Evolutionary conservation across 2,797 vertebrate genomes (phyloP).

Genomic region (Buphagus erythrorhynchus): DNA sequence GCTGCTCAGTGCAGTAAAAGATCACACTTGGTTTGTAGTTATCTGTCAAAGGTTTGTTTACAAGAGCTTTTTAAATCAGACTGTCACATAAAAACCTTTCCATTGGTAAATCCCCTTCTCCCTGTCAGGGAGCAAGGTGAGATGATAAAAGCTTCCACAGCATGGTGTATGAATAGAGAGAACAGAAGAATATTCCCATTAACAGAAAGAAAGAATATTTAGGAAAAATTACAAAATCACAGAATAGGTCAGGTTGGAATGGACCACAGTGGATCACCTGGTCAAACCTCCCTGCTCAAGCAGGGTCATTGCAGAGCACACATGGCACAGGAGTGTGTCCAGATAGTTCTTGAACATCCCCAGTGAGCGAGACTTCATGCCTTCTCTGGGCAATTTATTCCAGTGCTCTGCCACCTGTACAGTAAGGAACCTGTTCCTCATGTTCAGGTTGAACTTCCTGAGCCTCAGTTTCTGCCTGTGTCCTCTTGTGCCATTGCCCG

Average conservation of each 20-base stretch:
- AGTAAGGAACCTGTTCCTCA: background rate
- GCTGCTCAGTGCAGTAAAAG: background rate
- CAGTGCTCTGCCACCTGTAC: background rate
- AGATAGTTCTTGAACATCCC: background rate
- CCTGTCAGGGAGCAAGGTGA: background rate
- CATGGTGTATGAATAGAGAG: fast-evolving
- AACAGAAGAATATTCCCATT: background rate
- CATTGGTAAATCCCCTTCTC: background rate
- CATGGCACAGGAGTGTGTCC: background rate
- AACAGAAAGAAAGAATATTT: background rate
- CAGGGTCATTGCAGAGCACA: background rate
- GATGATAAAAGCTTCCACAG: background rate
- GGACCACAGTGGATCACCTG: background rate
- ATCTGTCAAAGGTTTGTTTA: background rate
- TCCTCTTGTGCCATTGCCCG: background rate
- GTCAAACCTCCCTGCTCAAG: background rate
- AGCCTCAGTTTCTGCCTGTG: background rate
- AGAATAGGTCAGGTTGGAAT: background rate
- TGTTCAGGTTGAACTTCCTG: background rate
- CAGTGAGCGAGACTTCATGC: background rate
- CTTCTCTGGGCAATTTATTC: background rate
- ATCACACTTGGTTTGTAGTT: background rate
- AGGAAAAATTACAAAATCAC: background rate
- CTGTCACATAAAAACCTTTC: background rate
- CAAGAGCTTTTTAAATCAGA: background rate